These are phyloP conservation scores for Stercorarius parasiticus DNA, from an alignment of 2,113 vertebrate genomes.

Conservation along the genomic window DNA sequence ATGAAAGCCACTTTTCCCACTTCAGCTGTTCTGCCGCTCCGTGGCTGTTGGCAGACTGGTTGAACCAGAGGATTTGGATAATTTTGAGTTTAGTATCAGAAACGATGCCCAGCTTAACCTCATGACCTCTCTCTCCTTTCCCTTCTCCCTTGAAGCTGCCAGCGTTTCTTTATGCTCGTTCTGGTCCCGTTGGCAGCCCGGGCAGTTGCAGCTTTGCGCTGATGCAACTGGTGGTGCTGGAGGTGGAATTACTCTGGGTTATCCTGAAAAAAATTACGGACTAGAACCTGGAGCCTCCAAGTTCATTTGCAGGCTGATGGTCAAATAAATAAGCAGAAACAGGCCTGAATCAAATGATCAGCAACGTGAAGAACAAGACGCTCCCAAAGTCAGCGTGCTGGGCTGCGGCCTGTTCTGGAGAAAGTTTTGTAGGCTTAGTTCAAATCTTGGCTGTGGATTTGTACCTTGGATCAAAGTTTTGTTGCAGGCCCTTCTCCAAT, in stretches of 20 bases:
- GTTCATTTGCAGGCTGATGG: background rate
- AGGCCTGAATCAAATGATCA: background rate
- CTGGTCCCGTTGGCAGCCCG: background rate
- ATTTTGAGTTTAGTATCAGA: background rate
- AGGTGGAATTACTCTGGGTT: background rate
- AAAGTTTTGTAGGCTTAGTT: conserved; percentile 39
- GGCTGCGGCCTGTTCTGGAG: background rate
- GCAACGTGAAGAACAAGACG: background rate
- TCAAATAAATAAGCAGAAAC: conserved; percentile 38
- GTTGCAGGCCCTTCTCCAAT: conserved; percentile 53
- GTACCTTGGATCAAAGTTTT: conserved; percentile 61
- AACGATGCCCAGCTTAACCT: background rate
- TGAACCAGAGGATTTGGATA: background rate
- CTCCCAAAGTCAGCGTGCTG: background rate
- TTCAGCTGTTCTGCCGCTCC: background rate
- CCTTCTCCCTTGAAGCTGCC: background rate
- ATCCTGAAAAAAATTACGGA: background rate
- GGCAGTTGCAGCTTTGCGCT: background rate
- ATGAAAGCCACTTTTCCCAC: background rate
- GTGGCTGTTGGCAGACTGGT: background rate
- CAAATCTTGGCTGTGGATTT: conserved; percentile 52
- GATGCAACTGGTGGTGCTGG: background rate
- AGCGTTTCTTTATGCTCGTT: background rate
- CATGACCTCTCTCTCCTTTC: background rate
- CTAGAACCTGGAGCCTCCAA: background rate